Evolutionary conservation across 2,797 vertebrate genomes (phyloP).

Genomic region (Xenops minutus): DNA sequence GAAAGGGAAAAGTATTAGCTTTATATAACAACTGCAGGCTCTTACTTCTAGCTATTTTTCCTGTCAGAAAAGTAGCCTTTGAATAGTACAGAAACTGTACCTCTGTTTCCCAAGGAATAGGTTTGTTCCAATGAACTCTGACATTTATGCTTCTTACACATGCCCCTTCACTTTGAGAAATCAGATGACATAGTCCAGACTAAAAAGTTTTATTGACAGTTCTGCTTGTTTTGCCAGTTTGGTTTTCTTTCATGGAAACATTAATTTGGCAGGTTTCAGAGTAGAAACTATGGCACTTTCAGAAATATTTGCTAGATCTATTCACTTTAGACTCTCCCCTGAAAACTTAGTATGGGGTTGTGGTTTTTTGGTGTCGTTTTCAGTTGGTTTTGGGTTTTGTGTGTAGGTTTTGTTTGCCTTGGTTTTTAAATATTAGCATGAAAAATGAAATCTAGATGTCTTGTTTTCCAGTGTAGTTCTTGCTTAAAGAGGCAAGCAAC

Average conservation of each 20-base stretch:
- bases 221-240: not conserved
- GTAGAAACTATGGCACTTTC: not conserved
- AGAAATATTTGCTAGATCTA: not conserved
- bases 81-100: not conserved
- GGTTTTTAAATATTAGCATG: not conserved
- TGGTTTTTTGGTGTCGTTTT: not conserved
- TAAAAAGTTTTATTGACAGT: not conserved
- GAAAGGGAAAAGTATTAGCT: not conserved
- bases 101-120: not conserved
- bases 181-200: not conserved
- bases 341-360: not conserved
- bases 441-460: not conserved
- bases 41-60: not conserved
- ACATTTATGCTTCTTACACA: not conserved
- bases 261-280: not conserved
- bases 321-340: not conserved
- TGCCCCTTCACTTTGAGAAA: not conserved
- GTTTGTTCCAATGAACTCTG: not conserved
- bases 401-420: not conserved
- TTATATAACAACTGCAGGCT: not conserved
- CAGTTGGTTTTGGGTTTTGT: not conserved
- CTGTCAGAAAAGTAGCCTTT: not conserved
- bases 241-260: not conserved
- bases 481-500: not conserved
- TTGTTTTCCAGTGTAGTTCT: not conserved